Conservation (phyloP, 2,888 invertebrate genomes). For the Ryuthela nishihirai region DNA sequence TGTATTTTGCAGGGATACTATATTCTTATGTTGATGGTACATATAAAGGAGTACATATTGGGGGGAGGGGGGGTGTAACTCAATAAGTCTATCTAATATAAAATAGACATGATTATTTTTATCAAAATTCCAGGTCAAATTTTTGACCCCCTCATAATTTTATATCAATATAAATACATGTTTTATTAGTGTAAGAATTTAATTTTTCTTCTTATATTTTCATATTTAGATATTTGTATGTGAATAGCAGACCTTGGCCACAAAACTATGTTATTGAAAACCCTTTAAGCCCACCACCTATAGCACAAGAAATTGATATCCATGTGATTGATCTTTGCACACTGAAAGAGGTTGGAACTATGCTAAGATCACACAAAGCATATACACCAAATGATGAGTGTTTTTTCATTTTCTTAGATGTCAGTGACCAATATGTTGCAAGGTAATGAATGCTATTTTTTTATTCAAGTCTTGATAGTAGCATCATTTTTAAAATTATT, state of each 20-base stretch:
- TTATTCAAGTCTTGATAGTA: constrained; percentile 2
- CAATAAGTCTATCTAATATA: too few relatives aligned
- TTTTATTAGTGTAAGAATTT: too few relatives aligned
- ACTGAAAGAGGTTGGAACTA: constrained; percentile 68
- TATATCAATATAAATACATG: too few relatives aligned
- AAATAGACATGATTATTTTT: too few relatives aligned
- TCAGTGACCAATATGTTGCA: constrained; percentile 74
- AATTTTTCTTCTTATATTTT: too few relatives aligned
- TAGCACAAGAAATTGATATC: constrained; percentile 80
- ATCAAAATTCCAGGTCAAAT: too few relatives aligned
- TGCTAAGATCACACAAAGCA: constrained; percentile 72
- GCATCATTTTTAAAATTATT: too few relatives aligned
- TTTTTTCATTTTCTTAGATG: constrained; percentile 80
- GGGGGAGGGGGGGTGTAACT: too few relatives aligned
- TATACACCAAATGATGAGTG: constrained; percentile 80
- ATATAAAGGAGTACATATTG: too few relatives aligned
- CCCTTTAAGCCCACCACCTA: constrained; percentile 74
- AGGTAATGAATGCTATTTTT: constrained; percentile 57
- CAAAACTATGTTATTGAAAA: constrained; percentile 67
- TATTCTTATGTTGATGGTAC: too few relatives aligned
- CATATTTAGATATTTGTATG: constrained; percentile 63
- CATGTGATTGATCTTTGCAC: constrained; percentile 78
- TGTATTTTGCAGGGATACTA: too few relatives aligned
- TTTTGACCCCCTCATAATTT: too few relatives aligned
- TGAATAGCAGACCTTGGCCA: constrained; percentile 80